Evolutionary conservation across 2,797 vertebrate genomes (phyloP).

Genomic region (Hydrophis major): DNA sequence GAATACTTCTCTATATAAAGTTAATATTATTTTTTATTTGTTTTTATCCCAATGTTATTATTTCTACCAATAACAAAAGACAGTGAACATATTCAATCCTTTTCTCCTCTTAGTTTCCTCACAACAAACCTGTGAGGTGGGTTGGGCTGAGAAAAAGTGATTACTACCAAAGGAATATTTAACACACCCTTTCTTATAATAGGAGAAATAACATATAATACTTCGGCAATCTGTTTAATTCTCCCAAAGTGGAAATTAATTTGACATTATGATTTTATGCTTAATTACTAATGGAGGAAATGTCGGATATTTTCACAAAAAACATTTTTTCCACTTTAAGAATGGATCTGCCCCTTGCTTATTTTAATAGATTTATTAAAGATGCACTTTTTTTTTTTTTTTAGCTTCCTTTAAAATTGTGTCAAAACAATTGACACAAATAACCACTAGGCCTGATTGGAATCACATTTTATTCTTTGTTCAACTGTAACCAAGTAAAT

Average conservation of each 20-base stretch:
- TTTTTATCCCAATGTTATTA: not conserved
- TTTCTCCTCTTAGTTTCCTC: not conserved
- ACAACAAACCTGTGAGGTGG: not conserved
- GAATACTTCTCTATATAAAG: not conserved
- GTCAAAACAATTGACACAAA: not conserved
- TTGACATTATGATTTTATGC: not conserved
- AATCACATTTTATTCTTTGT: not conserved
- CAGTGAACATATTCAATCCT: not conserved
- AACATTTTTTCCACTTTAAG: not conserved
- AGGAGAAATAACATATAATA: not conserved
- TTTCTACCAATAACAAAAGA: not conserved
- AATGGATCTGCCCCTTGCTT: not conserved
- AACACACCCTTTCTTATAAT: not conserved
- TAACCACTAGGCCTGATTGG: not conserved
- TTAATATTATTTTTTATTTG: not conserved
- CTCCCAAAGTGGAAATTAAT: not conserved
- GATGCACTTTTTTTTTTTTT: not conserved
- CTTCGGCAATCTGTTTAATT: not conserved
- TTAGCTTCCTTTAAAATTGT: not conserved
- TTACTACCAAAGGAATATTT: not conserved
- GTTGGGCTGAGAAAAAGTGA: not conserved
- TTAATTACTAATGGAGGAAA: constrained; percentile 7
- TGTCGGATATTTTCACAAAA: not conserved
- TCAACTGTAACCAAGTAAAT: not conserved
- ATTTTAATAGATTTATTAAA: not conserved